Percentiles rank a stretch among this genome's conserved stretches.
Conservation (phyloP, 2,113 vertebrate species). For the Callithrix jacchus region DNA sequence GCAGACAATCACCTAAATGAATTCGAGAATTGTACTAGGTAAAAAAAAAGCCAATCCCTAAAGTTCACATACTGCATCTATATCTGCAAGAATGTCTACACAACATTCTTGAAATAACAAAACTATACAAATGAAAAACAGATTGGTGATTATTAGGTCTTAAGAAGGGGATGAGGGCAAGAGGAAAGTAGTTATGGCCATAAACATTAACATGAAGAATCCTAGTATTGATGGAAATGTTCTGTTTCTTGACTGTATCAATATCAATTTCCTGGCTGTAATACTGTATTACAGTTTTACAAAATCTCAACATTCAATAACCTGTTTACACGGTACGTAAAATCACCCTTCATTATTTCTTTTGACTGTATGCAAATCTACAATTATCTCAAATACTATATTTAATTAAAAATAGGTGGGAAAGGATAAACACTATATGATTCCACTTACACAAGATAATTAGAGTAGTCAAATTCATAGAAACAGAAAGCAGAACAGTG, state of each 20-base stretch:
- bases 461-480: neutral
- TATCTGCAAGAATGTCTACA: no score
- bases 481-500: neutral
- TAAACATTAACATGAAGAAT: accelerated
- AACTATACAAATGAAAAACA: neutral
- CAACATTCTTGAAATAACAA: neutral
- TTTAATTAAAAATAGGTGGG: neutral
- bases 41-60: neutral
- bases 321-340: accelerated
- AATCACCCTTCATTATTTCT: neutral
- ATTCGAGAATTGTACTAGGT: accelerated
- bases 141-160: neutral
- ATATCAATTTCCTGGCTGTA: neutral
- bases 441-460: neutral
- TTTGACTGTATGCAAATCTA: neutral
- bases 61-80: neutral
- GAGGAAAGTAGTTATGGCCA: neutral
- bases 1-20: accelerated
- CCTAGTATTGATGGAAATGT: neutral
- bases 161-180: neutral
- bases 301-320: neutral
- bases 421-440: neutral
- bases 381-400: neutral
- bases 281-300: accelerated
- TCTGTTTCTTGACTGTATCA: neutral